phyloP scores from a whole-genome alignment of 2,113 vertebrate genomes.

The Sinocyclocheilus anshuiensis region DNA sequence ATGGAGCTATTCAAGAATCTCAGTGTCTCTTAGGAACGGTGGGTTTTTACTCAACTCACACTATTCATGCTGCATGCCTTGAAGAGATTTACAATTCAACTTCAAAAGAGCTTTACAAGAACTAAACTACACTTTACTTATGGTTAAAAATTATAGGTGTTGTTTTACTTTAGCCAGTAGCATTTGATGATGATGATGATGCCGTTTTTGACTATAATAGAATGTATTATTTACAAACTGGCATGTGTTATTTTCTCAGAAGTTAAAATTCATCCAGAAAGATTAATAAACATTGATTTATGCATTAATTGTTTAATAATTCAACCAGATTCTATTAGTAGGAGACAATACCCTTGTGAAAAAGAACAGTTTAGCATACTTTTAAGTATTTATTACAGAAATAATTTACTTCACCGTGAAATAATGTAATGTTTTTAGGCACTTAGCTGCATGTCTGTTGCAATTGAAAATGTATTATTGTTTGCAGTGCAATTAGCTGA shows the following conservation, averaged over 20 bases:
- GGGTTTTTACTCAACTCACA: conserved; percentile 58
- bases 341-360: no score
- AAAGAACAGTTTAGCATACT: not conserved
- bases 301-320: not conserved
- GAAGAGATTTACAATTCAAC: not conserved
- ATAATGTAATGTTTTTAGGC: not conserved
- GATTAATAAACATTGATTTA: not conserved
- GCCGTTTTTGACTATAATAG: no score
- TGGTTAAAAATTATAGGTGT: not conserved
- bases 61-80: not conserved
- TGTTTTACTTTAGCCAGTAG: not conserved
- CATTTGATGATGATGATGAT: not conserved
- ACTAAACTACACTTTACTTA: not conserved
- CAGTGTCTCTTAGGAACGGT: conserved; percentile 97
- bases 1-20: conserved; percentile 96
- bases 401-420: not conserved
- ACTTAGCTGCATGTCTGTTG: not conserved
- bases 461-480: not conserved
- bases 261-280: no score
- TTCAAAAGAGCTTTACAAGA: not conserved
- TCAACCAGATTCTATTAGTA: not conserved
- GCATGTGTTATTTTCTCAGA: no score
- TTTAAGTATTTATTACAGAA: not conserved
- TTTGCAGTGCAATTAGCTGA: no score
- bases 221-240: no score